Evolutionary conservation across 64 coral and sea anemone species (phyloP).

Genomic region (Cladopsammia gracilis): DNA sequence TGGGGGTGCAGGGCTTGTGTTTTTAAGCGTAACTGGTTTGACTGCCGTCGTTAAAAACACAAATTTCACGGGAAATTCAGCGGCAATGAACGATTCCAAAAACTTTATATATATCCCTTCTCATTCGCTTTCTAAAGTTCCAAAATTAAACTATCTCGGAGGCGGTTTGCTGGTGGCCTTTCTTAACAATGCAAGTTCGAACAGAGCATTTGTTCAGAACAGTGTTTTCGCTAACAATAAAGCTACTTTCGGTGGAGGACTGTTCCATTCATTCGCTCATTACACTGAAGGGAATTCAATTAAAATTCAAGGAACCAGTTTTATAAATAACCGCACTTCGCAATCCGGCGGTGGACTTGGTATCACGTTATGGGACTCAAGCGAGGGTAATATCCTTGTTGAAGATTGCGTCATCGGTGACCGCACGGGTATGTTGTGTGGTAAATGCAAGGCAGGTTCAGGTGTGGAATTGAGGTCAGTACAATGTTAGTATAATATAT

Average conservation of each 20-base stretch:
- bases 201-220: background rate
- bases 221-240: background rate
- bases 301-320: conserved; percentile 1
- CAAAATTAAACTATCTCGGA: background rate
- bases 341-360: conserved; percentile 75
- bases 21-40: conserved; percentile 1
- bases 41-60: conserved; percentile 57
- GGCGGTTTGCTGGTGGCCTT: background rate
- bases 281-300: conserved; percentile 50
- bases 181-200: background rate
- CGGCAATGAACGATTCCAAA: background rate
- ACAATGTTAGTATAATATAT: background rate
- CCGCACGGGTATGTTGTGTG: conserved; percentile 80
- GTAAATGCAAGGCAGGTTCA: conserved; percentile 65
- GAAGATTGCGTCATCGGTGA: conserved; percentile 51
- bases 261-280: conserved; percentile 33
- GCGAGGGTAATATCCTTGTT: background rate
- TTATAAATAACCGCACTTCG: conserved; percentile 37
- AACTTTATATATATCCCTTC: conserved; percentile 34
- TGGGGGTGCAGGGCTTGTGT: conserved; percentile 63
- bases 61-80: conserved; percentile 61
- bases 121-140: background rate
- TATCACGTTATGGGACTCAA: conserved; percentile 51
- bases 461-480: conserved; percentile 71
- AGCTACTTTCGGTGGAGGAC: conserved; percentile 82